Percentiles rank a stretch among this genome's conserved stretches.
phyloP scores from a whole-genome alignment of 2,797 vertebrate genomes.

The Leptodactylus fallax region DNA sequence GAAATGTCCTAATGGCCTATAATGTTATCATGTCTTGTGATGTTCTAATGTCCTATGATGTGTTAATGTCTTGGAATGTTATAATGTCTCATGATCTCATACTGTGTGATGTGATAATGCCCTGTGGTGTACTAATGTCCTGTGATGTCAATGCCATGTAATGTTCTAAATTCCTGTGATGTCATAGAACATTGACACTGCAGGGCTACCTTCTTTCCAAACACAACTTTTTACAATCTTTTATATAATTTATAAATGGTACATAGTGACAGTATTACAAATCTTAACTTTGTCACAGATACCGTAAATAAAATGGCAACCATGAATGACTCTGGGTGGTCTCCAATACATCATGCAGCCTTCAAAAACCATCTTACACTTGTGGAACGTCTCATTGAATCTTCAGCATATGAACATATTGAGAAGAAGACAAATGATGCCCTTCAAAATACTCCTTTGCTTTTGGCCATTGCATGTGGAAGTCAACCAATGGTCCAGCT shows the following conservation, averaged over 20 bases:
- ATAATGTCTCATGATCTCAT: too few relatives aligned
- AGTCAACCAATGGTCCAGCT: conserved; percentile 12
- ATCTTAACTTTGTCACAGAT: not conserved
- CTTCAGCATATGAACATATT: conserved; percentile 12
- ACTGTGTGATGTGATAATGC: too few relatives aligned
- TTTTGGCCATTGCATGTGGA: conserved; percentile 32
- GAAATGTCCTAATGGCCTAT: too few relatives aligned
- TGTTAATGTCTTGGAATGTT: too few relatives aligned
- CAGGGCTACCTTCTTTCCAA: too few relatives aligned
- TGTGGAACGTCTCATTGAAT: conserved; percentile 27
- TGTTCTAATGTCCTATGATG: too few relatives aligned
- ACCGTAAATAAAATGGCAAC: not conserved
- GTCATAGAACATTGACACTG: too few relatives aligned
- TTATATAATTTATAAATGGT: not conserved
- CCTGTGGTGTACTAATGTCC: too few relatives aligned
- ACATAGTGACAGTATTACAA: not conserved
- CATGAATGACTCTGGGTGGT: conserved; percentile 26
- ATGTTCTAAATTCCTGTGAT: too few relatives aligned
- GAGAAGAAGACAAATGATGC: conserved; percentile 33
- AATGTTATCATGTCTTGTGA: not conserved
- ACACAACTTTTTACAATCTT: not conserved
- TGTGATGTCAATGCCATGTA: too few relatives aligned
- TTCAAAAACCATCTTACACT: conserved; percentile 34
- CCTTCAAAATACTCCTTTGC: conserved; percentile 52
- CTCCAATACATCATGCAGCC: conserved; percentile 48